Conservation (phyloP, 1,140 invertebrate species). For the Brachystomella parvula region DNA sequence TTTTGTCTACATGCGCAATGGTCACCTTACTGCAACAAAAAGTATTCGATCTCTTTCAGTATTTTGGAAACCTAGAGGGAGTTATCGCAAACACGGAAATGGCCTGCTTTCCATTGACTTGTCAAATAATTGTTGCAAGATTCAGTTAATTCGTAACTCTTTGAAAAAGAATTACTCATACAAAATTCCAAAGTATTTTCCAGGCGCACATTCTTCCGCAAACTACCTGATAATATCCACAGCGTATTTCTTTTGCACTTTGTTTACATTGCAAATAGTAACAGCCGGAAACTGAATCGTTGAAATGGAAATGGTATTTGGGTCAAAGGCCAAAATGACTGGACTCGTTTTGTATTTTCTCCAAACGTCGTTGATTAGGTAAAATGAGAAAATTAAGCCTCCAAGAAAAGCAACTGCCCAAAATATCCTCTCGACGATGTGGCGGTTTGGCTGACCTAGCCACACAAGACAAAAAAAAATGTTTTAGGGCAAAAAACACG, state of each 20-base stretch:
- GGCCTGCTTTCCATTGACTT: background rate
- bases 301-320: conserved; percentile 19
- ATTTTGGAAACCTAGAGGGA: too few species aligned
- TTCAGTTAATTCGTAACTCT: background rate
- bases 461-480: background rate
- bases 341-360: conserved; percentile 21
- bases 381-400: conserved; percentile 45
- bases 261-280: conserved; percentile 38
- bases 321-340: conserved; percentile 31
- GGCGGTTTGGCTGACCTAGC: background rate
- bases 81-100: too few species aligned
- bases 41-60: too few species aligned
- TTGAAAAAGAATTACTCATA: too few species aligned
- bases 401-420: conserved; percentile 48
- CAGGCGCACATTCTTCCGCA: background rate
- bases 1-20: background rate
- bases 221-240: conserved; percentile 4
- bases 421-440: conserved; percentile 43
- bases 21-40: too few species aligned
- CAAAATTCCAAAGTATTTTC: too few species aligned
- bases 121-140: background rate
- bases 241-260: conserved; percentile 22
- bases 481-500: conserved; percentile 23
- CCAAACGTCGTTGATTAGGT: conserved; percentile 44
- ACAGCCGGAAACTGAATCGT: conserved; percentile 39